These are phyloP conservation scores for Pseudomyrmex concolor DNA, from an alignment of 1,140 invertebrate genomes.

Conservation along the genomic window DNA sequence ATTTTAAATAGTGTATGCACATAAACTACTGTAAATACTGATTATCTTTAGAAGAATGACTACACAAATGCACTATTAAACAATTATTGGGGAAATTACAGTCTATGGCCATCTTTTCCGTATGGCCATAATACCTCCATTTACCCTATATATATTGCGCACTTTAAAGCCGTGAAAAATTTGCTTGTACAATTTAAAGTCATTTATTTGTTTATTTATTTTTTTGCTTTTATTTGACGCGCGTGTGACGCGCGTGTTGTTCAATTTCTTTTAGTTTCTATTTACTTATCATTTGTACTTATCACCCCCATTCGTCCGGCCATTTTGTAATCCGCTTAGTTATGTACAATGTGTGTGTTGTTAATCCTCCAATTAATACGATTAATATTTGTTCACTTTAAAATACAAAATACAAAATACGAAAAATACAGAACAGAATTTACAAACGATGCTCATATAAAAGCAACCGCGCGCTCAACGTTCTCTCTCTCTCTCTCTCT, in stretches of 20 bases:
- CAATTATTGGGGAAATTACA: no score
- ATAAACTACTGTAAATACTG: no score
- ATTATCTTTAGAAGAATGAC: no score
- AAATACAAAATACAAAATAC: background rate
- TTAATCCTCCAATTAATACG: constrained; percentile 29
- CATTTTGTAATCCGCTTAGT: constrained; percentile 38
- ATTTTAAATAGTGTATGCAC: no score
- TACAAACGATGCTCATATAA: background rate
- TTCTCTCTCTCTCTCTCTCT: background rate
- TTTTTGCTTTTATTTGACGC: no score
- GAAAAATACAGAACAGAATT: background rate
- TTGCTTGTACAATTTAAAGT: no score
- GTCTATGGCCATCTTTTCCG: no score
- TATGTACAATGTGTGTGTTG: constrained; percentile 8
- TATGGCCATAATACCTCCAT: no score
- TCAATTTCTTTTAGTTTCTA: background rate
- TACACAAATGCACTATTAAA: no score
- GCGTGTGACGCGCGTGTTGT: no score
- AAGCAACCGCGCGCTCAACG: background rate
- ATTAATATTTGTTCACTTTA: constrained; percentile 26
- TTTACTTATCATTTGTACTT: constrained; percentile 46
- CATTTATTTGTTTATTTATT: no score
- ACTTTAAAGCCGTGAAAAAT: background rate
- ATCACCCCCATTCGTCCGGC: background rate
- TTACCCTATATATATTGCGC: no score